A percentile compares a stretch with the other conserved stretches of the same genome.
phyloP scores from a whole-genome alignment of 2,113 vertebrate genomes.

The Festucalex cinctus region DNA sequence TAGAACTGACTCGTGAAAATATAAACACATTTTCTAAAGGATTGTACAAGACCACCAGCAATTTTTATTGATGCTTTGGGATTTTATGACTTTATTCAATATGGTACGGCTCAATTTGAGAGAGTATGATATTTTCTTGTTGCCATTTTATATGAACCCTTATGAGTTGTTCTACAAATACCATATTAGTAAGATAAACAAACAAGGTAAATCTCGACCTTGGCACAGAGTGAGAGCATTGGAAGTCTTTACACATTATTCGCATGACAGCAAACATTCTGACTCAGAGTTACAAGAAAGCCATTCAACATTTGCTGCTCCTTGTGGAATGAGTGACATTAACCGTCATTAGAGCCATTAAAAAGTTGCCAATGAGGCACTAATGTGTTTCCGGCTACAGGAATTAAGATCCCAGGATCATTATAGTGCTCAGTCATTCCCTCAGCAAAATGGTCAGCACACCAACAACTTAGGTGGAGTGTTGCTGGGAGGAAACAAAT shows the following conservation, averaged over 20 bases:
- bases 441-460: constrained; percentile 13
- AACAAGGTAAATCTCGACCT: background rate
- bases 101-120: too few species aligned
- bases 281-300: constrained; percentile 54
- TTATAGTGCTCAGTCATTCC: constrained; percentile 28
- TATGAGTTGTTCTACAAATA: background rate
- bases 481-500: background rate
- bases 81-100: too few species aligned
- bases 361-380: constrained; percentile 25
- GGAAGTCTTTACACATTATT: constrained; percentile 1
- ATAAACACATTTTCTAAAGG: background rate
- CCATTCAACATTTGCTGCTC: background rate
- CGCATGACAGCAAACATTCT: constrained; percentile 10
- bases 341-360: constrained; percentile 32
- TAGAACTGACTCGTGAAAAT: background rate
- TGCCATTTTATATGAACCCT: too few species aligned
- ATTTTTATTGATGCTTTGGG: too few species aligned
- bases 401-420: constrained; percentile 11
- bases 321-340: constrained; percentile 33
- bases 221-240: background rate
- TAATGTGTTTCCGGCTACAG: constrained; percentile 32
- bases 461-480: background rate
- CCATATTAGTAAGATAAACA: background rate
- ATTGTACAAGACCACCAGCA: background rate
- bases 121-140: too few species aligned